These are phyloP conservation scores for Myoxocephalus aenaeus DNA, from an alignment of 2,797 vertebrate species.

Conservation along the genomic window DNA sequence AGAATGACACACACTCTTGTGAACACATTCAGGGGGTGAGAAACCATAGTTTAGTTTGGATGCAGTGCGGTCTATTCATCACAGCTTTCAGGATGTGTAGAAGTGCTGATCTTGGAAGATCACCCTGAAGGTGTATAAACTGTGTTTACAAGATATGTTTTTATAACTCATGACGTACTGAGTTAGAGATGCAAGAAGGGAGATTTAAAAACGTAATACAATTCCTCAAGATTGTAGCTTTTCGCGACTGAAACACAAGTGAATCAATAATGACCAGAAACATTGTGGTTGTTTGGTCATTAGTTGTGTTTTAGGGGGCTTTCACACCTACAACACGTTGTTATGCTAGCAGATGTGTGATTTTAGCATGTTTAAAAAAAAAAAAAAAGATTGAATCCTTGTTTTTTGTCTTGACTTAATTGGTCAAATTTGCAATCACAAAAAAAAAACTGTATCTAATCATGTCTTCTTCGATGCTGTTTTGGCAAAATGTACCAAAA, in stretches of 20 bases:
- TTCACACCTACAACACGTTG: background rate
- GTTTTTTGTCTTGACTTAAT: no score
- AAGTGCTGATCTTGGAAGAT: slow-evolving; percentile 61
- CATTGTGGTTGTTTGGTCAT: background rate
- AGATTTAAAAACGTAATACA: slow-evolving; percentile 36
- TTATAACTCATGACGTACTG: slow-evolving; percentile 43
- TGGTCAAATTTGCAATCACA: background rate
- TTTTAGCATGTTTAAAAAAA: background rate
- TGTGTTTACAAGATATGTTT: slow-evolving; percentile 46
- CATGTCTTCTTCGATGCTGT: background rate
- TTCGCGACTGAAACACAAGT: background rate
- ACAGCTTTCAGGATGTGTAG: slow-evolving; percentile 57
- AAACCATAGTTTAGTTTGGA: background rate
- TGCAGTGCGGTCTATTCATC: slow-evolving; percentile 50
- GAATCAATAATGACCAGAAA: background rate
- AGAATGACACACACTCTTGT: slow-evolving; percentile 61
- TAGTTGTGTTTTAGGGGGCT: background rate
- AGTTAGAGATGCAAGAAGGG: slow-evolving; percentile 36
- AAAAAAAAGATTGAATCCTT: no score
- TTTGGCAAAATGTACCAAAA: background rate
- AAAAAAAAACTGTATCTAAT: background rate
- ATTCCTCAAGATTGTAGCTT: slow-evolving; percentile 7
- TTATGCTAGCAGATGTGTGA: background rate
- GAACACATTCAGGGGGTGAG: slow-evolving; percentile 37
- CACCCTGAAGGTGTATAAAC: slow-evolving; percentile 42